A percentile compares a stretch with the other conserved stretches of the same genome.
Conservation (phyloP, 2,888 invertebrate species). For the Petrophora chlorosata region DNA sequence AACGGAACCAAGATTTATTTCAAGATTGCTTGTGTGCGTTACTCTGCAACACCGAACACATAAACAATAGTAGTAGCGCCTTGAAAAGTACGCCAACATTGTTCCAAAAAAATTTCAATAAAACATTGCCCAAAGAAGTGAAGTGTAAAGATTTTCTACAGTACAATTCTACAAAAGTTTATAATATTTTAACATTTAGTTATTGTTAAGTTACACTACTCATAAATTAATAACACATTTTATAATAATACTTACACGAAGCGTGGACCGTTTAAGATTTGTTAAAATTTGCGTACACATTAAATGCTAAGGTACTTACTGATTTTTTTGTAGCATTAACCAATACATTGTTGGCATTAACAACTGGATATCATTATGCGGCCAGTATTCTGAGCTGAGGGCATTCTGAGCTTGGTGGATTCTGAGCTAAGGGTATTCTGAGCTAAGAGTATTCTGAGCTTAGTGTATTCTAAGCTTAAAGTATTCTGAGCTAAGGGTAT, state of each 20-base stretch:
- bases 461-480: too few species aligned
- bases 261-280: constrained; percentile 39
- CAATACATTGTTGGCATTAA: too few species aligned
- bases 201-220: constrained; percentile 61
- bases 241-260: constrained; percentile 68
- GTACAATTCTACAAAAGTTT: constrained; percentile 18
- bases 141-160: constrained; percentile 7
- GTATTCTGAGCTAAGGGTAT: too few species aligned
- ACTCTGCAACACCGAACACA: constrained; percentile 7
- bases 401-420: too few species aligned
- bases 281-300: constrained; percentile 30
- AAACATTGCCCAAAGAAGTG: constrained; percentile 8
- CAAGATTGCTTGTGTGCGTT: constrained; percentile 17
- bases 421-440: too few species aligned
- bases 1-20: constrained; percentile 25
- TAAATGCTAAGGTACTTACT: too few species aligned
- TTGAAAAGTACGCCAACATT: too few species aligned
- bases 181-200: constrained; percentile 48
- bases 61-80: neutral
- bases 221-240: constrained; percentile 78
- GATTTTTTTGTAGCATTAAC: too few species aligned
- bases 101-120: neutral
- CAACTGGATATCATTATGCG: too few species aligned
- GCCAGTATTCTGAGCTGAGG: too few species aligned
- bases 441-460: too few species aligned